Evolutionary conservation across 2,888 invertebrate species (phyloP).

Genomic region (Leptogaster cylindrica): DNA sequence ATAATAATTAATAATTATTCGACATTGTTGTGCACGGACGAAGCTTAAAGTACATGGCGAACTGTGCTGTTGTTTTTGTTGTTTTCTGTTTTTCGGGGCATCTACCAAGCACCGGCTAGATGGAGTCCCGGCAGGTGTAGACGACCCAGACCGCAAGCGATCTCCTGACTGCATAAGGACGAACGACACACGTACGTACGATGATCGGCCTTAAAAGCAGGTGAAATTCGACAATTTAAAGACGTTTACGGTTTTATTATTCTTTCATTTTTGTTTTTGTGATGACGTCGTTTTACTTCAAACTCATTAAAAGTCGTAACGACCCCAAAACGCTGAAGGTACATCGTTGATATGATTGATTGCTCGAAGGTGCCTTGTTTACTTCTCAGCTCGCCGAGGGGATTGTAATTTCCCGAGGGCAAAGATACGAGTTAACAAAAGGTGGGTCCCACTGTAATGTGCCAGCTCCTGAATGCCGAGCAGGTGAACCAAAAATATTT

Average conservation of each 20-base stretch:
- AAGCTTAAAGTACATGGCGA: neutral
- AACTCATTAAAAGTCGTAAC: constrained; percentile 23
- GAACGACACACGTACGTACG: no score
- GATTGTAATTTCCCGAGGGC: neutral
- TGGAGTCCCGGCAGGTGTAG: neutral
- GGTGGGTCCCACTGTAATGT: neutral
- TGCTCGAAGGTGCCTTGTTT: constrained; percentile 33
- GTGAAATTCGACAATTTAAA: constrained; percentile 28
- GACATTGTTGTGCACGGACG: neutral
- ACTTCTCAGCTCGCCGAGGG: neutral
- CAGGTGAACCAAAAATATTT: neutral
- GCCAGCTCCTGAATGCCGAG: neutral
- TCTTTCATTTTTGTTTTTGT: constrained; percentile 38
- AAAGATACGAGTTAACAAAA: neutral
- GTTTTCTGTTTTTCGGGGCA: constrained; percentile 11
- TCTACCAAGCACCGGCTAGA: neutral
- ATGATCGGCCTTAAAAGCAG: constrained; percentile 26
- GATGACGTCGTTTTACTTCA: constrained; percentile 12
- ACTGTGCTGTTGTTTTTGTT: no score
- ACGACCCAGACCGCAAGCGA: neutral
- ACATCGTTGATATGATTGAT: constrained; percentile 24
- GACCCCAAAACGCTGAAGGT: constrained; percentile 31
- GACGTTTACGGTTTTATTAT: constrained; percentile 18
- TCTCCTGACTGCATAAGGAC: neutral
- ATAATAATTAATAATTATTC: constrained; percentile 30